phyloP scores from a whole-genome alignment of 2,797 vertebrate genomes.

The Vespertilio murinus region DNA sequence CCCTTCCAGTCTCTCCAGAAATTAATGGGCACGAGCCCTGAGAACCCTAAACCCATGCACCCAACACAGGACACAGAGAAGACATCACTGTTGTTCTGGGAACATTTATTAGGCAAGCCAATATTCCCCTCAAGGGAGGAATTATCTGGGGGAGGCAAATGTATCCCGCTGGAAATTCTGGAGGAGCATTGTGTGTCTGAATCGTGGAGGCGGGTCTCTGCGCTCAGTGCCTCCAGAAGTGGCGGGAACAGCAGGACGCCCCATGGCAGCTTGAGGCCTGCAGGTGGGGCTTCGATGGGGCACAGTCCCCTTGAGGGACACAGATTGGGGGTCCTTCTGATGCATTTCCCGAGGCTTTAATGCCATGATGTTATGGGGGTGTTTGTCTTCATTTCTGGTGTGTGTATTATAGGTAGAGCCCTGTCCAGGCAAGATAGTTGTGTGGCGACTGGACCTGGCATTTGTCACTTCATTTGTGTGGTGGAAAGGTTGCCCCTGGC shows the following conservation, averaged over 20 bases:
- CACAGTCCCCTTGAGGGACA: neutral
- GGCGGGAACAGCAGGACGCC: no score
- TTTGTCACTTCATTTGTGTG: neutral
- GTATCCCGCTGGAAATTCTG: neutral
- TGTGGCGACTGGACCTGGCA: fast-evolving
- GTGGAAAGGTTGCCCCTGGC: no score
- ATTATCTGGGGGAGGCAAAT: neutral
- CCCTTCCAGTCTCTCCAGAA: no score
- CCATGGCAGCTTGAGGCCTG: neutral
- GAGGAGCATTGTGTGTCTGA: neutral
- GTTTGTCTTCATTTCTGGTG: neutral
- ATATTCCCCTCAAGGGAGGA: neutral
- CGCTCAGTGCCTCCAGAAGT: no score
- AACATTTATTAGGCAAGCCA: neutral
- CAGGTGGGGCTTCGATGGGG: neutral
- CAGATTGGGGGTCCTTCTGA: neutral
- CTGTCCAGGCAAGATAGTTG: neutral
- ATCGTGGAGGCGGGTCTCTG: neutral
- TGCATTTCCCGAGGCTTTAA: no score
- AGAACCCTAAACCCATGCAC: neutral
- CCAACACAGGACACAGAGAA: neutral
- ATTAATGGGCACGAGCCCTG: neutral
- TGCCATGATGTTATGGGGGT: neutral
- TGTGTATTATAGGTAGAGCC: no score
- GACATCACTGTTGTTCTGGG: neutral